Evolutionary conservation across 2,888 invertebrate genomes (phyloP).

Genomic region (Callimorpha dominula): DNA sequence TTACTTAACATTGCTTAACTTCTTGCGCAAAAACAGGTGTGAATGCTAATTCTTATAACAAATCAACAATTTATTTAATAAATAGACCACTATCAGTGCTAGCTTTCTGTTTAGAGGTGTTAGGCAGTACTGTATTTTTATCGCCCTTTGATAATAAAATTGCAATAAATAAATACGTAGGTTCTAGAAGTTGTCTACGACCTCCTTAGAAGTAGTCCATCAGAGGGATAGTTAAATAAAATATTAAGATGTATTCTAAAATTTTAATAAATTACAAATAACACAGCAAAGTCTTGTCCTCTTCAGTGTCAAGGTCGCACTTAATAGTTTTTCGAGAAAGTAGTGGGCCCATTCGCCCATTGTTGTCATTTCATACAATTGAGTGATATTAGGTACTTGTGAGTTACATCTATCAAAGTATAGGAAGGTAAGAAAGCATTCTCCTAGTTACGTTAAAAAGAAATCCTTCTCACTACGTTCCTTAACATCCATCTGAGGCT

Average conservation of each 20-base stretch:
- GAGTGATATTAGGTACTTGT: not conserved
- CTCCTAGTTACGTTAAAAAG: not conserved
- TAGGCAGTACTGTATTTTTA: not conserved
- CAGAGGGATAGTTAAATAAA: no score
- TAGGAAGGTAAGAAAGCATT: not conserved
- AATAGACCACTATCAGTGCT: not conserved
- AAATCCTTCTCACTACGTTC: no score
- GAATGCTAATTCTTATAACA: not conserved
- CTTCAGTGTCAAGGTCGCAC: not conserved
- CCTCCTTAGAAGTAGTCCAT: no score
- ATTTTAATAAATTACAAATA: not conserved
- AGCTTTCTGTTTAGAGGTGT: not conserved
- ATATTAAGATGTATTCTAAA: not conserved
- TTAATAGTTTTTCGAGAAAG: not conserved
- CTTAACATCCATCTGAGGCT: no score
- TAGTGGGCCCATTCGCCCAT: not conserved
- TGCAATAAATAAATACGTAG: not conserved
- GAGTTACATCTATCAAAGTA: not conserved
- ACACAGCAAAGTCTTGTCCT: not conserved
- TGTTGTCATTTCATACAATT: not conserved
- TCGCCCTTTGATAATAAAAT: conserved; percentile 1
- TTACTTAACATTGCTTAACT: not conserved
- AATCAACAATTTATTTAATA: not conserved
- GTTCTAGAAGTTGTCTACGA: not conserved
- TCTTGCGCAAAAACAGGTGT: not conserved